These are phyloP conservation scores for Cloeon dipterum DNA, from an alignment of 2,888 invertebrate genomes.

Conservation along the genomic window DNA sequence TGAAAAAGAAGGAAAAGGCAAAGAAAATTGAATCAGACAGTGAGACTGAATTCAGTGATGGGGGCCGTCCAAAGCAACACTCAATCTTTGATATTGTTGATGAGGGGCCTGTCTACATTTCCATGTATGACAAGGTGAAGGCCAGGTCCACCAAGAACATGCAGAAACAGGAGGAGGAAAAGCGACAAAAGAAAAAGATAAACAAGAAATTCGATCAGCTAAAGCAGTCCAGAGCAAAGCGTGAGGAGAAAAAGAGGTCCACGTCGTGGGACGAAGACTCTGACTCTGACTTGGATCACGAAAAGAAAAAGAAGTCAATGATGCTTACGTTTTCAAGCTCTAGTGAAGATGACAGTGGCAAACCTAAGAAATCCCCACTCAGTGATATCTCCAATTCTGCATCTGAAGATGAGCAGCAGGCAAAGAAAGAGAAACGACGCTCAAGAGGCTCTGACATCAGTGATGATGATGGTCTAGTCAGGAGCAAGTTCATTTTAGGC, in stretches of 20 bases:
- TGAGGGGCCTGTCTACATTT: conserved; percentile 75
- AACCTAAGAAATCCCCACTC: conserved; percentile 7
- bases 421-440: conserved; percentile 5
- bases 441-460: conserved; percentile 11
- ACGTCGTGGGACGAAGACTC: conserved; percentile 76
- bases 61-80: conserved; percentile 45
- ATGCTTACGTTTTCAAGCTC: conserved; percentile 26
- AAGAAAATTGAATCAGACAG: conserved; percentile 17
- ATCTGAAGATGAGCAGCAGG: conserved; percentile 7
- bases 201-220: conserved; percentile 75
- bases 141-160: conserved; percentile 83
- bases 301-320: conserved; percentile 16
- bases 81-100: conserved; percentile 78
- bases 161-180: conserved; percentile 78
- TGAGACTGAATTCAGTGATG: conserved; percentile 12
- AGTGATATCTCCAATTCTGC: conserved; percentile 8
- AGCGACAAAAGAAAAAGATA: conserved; percentile 59
- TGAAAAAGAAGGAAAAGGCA: conserved; percentile 13
- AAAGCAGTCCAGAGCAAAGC: conserved; percentile 67
- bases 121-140: conserved; percentile 96
- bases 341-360: conserved; percentile 24
- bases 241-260: conserved; percentile 73
- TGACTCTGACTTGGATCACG: conserved; percentile 29
- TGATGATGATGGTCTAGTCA: conserved; percentile 6
- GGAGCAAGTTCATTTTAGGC: neutral